Percentiles rank a stretch among this genome's conserved stretches.
phyloP scores from a whole-genome alignment of 1,140 invertebrate genomes.

The Chrysoperla carnea region DNA sequence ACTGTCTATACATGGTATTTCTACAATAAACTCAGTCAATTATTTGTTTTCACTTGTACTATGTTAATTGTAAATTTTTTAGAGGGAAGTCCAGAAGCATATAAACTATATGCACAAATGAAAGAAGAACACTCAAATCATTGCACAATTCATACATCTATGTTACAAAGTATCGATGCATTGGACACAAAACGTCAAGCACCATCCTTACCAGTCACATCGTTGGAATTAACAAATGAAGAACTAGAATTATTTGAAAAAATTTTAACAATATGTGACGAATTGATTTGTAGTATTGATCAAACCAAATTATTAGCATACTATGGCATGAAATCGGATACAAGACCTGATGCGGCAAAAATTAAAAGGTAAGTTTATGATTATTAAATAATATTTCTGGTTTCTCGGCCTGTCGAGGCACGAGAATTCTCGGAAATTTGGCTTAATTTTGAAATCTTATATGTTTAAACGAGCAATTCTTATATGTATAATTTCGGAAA shows the following conservation, averaged over 20 bases:
- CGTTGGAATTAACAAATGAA: conserved; percentile 3
- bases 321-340: conserved; percentile 65
- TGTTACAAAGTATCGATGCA: conserved; percentile 57
- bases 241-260: conserved; percentile 13
- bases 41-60: no score
- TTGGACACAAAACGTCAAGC: conserved; percentile 24
- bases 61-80: conserved; percentile 11
- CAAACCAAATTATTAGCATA: conserved; percentile 51
- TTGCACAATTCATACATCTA: conserved; percentile 54
- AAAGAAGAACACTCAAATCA: conserved; percentile 47
- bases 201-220: conserved; percentile 7
- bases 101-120: conserved; percentile 60
- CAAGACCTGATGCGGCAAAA: conserved; percentile 53
- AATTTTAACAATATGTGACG: conserved; percentile 36
- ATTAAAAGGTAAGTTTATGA: conserved; percentile 49
- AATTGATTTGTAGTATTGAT: conserved; percentile 55
- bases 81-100: conserved; percentile 40
- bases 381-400: no score
- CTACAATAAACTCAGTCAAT: no score
- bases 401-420: no score
- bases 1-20: no score
- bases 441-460: no score
- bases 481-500: no score
- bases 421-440: no score
- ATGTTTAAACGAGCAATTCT: no score